Evolutionary conservation across 1,140 invertebrate species (phyloP).

Genomic region (Drosophila repletoides): DNA sequence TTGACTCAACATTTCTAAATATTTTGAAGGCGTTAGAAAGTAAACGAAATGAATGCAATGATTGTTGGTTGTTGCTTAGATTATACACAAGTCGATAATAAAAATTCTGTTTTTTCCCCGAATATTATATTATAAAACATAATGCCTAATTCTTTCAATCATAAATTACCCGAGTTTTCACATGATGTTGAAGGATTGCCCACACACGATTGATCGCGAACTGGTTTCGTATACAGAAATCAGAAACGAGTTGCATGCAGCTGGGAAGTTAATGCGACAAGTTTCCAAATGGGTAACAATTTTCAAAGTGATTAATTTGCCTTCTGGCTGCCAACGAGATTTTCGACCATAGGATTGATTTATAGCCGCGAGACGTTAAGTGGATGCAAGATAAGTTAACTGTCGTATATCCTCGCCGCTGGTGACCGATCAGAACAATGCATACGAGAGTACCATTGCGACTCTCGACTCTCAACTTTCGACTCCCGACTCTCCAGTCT

Average conservation of each 20-base stretch:
- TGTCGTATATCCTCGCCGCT: constrained; percentile 78
- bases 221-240: constrained; percentile 15
- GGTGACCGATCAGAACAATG: constrained; percentile 67
- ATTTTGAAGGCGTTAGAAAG: too few relatives aligned
- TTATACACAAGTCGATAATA: background rate
- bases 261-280: constrained; percentile 75
- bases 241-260: constrained; percentile 39
- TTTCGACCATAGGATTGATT: constrained; percentile 80
- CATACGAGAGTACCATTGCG: constrained; percentile 31
- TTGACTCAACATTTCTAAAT: too few relatives aligned
- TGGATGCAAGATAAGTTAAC: constrained; percentile 81
- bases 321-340: constrained; percentile 75
- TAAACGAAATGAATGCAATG: too few relatives aligned
- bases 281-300: constrained; percentile 80
- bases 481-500: background rate
- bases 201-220: constrained; percentile 58
- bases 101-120: background rate
- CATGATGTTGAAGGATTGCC: constrained; percentile 73
- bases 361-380: constrained; percentile 79
- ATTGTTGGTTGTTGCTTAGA: too few relatives aligned
- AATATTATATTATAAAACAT: constrained; percentile 6
- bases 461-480: constrained; percentile 17
- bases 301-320: constrained; percentile 81
- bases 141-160: constrained; percentile 44
- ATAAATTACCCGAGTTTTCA: constrained; percentile 68